phyloP scores from a whole-genome alignment of 2,888 invertebrate genomes.

The Emmelina monodactyla region DNA sequence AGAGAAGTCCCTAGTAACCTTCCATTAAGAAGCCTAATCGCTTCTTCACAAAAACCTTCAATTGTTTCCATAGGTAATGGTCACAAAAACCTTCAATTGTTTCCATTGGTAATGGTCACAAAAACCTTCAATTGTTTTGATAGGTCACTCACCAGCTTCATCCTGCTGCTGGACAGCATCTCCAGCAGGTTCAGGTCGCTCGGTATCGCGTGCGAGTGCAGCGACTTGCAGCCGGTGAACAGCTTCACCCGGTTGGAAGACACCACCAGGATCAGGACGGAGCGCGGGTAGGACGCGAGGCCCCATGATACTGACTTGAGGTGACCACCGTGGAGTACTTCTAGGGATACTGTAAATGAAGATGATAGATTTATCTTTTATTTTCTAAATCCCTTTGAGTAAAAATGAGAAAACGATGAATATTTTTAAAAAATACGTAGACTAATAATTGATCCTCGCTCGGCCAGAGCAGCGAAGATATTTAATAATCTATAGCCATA shows the following conservation, averaged over 20 bases:
- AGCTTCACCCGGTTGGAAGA: conserved; percentile 69
- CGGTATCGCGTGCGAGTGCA: conserved; percentile 70
- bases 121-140: too few relatives aligned
- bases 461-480: too few relatives aligned
- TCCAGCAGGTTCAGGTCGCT: conserved; percentile 66
- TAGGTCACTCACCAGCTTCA: conserved; percentile 66
- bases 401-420: too few relatives aligned
- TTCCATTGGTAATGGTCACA: too few relatives aligned
- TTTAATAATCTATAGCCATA: too few relatives aligned
- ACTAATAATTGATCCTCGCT: too few relatives aligned
- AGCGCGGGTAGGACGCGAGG: conserved; percentile 62
- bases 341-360: conserved; percentile 74
- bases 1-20: neutral
- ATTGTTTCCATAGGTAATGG: too few relatives aligned
- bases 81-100: too few relatives aligned
- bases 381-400: too few relatives aligned
- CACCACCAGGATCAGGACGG: conserved; percentile 63
- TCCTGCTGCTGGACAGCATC: conserved; percentile 53
- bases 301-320: conserved; percentile 69
- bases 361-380: too few relatives aligned
- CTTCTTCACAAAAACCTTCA: too few relatives aligned
- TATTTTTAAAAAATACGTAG: too few relatives aligned
- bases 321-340: conserved; percentile 67
- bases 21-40: neutral
- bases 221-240: conserved; percentile 70